phyloP scores from a whole-genome alignment of 2,113 vertebrate species.

The Emydocephalus ijimae region DNA sequence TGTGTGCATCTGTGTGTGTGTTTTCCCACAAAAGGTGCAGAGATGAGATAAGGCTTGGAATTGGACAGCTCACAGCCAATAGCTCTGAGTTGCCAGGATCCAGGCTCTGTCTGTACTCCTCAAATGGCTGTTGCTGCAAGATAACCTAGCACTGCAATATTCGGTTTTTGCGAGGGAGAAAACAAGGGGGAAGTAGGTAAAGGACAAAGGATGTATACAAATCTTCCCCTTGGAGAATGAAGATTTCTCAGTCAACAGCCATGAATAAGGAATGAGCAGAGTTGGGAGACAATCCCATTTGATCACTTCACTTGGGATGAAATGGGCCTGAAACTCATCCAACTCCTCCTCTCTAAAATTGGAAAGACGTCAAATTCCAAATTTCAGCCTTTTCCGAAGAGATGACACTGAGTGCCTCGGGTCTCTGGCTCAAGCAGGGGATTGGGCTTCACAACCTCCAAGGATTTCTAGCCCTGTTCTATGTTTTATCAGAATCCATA shows the following conservation, averaged over 20 bases:
- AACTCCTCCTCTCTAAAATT: accelerated
- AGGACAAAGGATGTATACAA: background rate
- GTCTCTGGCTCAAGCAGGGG: background rate
- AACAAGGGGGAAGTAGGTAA: background rate
- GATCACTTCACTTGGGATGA: background rate
- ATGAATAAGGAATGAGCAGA: background rate
- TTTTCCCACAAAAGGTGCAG: conserved; percentile 1
- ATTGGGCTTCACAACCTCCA: background rate
- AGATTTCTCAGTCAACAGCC: background rate
- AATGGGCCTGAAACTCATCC: background rate
- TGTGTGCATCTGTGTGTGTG: background rate
- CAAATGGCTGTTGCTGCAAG: background rate
- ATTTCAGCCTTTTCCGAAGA: background rate
- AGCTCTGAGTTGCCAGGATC: background rate
- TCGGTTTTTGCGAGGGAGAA: background rate
- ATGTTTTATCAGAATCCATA: background rate
- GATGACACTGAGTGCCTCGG: background rate
- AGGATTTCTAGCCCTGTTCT: background rate
- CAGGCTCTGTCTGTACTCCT: background rate
- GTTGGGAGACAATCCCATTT: background rate
- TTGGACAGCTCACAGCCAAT: background rate
- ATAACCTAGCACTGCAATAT: background rate
- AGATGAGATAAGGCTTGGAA: background rate
- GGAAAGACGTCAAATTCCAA: background rate
- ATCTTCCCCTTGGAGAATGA: accelerated